Evolutionary conservation across 2,113 vertebrate genomes (phyloP), one percentile per base, ranked within the genome.

Genomic region (Zapus hudsonius): DNA sequence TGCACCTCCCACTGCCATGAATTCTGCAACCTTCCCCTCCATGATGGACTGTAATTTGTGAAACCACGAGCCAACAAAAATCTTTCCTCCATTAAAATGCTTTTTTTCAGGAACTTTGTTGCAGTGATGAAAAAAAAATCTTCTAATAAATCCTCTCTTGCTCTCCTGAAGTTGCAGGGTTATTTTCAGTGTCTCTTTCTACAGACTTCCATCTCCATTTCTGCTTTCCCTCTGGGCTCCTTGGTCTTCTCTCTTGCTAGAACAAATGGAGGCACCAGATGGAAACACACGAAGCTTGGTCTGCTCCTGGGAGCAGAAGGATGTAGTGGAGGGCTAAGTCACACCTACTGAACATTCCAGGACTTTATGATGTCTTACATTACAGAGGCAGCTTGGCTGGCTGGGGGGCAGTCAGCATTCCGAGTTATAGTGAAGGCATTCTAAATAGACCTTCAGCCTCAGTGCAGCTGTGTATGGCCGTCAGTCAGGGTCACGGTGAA

Each of bases 101-200:
- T 52, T 15, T 52, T 15, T 52, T 10, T 13, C 52, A 12, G 52
- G 52, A 52, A 52, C 52, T 52, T 52, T 52, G 52, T 52, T 52
- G 52, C 52, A 52, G 12, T 13, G 12, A 52, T 52, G 52, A 52
- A 15, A 52, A 52, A 52, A 52, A 15, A 3, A 12, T 15, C 52
- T 96, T 96, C 57, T 61, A 94, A 93, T 95, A 95, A 95, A 93
- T 73, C 42, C 15, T 91, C 19, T 9, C 73, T 95, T 96, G 86
- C 94, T 95, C 94, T 92, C 87, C 84, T 92, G 80, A 91, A 84
- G 76, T 89, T 91, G 33, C 67, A 78, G n/a, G 23, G 40, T 97
- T 92, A 94, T 94, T 96, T 97, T 86, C 86, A 94, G 91, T 87
- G 79, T 75, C 84, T 69, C 89, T 67, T 87, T 87, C 80, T 84